A percentile compares a stretch with the other conserved stretches of the same genome.
Conservation (phyloP, 2,888 invertebrate species). For the Drosophila tanythrix region DNA sequence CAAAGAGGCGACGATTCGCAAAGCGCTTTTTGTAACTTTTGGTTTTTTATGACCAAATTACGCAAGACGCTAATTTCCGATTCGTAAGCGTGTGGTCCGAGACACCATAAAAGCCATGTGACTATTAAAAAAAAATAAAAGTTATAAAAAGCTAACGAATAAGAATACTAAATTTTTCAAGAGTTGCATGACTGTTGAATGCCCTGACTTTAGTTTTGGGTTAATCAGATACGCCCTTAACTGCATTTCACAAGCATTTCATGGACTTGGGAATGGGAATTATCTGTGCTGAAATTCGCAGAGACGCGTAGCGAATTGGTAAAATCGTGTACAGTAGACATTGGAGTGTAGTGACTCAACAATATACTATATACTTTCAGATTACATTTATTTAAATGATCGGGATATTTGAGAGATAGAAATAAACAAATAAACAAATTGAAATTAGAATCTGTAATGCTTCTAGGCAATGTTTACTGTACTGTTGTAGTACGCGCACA, state of each 20-base stretch:
- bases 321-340: slow-evolving; percentile 34
- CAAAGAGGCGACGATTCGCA: slow-evolving; percentile 41
- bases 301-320: slow-evolving; percentile 37
- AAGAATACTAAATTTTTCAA: slow-evolving; percentile 35
- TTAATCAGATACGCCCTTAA: slow-evolving; percentile 12
- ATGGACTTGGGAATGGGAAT: slow-evolving; percentile 10
- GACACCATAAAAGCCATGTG: slow-evolving; percentile 22
- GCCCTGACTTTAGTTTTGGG: slow-evolving; percentile 16
- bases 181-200: slow-evolving; percentile 19
- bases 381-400: background rate
- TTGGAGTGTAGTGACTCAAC: background rate
- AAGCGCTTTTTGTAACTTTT: slow-evolving; percentile 20
- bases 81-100: slow-evolving; percentile 30
- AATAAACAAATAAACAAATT: background rate
- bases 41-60: slow-evolving; percentile 42
- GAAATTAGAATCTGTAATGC: background rate
- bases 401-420: too few relatives aligned
- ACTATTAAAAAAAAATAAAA: slow-evolving; percentile 19
- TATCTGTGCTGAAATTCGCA: slow-evolving; percentile 60
- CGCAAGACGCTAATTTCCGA: slow-evolving; percentile 58
- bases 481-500: slow-evolving; percentile 23
- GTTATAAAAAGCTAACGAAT: slow-evolving; percentile 28
- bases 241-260: slow-evolving; percentile 33
- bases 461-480: slow-evolving; percentile 18
- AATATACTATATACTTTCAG: background rate